Conservation (phyloP, 2,797 vertebrate species). For the Rhyacichthys aspro region DNA sequence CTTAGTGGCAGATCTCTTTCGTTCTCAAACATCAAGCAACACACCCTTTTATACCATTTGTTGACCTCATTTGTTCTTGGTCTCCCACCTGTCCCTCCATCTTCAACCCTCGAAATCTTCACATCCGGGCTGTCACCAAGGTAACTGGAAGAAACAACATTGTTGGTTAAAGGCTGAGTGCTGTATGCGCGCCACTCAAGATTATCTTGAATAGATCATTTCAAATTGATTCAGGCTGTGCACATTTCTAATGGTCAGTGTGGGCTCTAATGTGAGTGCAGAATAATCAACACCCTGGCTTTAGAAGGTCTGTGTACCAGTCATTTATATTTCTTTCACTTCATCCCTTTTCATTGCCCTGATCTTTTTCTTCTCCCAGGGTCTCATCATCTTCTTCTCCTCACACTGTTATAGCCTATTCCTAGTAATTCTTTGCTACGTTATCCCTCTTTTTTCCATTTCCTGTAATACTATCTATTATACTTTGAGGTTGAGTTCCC, state of each 20-base stretch:
- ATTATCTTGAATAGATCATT: slow-evolving; percentile 65
- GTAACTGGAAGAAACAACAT: slow-evolving; percentile 29
- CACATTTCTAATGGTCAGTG: slow-evolving; percentile 62
- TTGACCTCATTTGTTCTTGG: slow-evolving; percentile 49
- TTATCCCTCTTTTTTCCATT: slow-evolving; percentile 31
- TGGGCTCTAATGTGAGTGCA: slow-evolving; percentile 56
- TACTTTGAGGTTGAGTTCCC: slow-evolving; percentile 74
- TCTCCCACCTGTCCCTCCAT: slow-evolving; percentile 50
- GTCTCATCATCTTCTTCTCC: slow-evolving; percentile 26
- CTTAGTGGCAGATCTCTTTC: slow-evolving; percentile 54
- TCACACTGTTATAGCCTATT: slow-evolving; percentile 17
- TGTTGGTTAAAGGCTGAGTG: slow-evolving; percentile 45
- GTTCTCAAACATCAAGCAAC: slow-evolving; percentile 55
- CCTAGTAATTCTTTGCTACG: slow-evolving; percentile 11
- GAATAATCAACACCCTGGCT: slow-evolving; percentile 53
- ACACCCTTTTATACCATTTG: slow-evolving; percentile 47
- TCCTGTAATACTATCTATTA: slow-evolving; percentile 43
- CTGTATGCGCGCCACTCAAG: slow-evolving; percentile 47
- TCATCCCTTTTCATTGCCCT: slow-evolving; percentile 12
- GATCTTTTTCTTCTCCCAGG: slow-evolving; percentile 19
- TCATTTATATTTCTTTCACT: slow-evolving; percentile 33
- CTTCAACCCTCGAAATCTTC: slow-evolving; percentile 34
- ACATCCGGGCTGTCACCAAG: slow-evolving; percentile 27
- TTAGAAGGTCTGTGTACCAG: slow-evolving; percentile 36
- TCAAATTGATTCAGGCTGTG: slow-evolving; percentile 49